phyloP scores from a whole-genome alignment of 2,888 invertebrate species.

The Pseudococcus viburni region DNA sequence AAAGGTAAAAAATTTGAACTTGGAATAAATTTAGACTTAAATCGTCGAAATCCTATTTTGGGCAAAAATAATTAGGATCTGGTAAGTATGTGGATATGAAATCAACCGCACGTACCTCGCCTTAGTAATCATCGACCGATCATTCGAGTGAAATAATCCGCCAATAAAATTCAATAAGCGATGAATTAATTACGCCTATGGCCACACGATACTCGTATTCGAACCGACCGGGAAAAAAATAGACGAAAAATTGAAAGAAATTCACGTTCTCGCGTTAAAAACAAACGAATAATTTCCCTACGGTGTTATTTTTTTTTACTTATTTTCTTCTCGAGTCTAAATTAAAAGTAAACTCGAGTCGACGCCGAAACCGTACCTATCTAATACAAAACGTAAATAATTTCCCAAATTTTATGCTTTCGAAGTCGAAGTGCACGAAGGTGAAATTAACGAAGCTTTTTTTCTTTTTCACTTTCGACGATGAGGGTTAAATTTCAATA shows the following conservation, averaged over 20 bases:
- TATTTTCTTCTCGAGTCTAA: not conserved
- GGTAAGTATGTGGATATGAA: no score
- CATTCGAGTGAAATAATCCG: constrained; percentile 14
- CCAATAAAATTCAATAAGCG: not conserved
- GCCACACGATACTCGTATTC: not conserved
- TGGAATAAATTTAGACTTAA: no score
- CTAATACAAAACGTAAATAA: not conserved
- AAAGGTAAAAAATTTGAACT: no score
- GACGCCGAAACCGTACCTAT: not conserved
- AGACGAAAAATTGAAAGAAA: not conserved
- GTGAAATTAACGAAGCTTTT: not conserved
- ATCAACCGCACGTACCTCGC: not conserved
- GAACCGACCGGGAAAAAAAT: not conserved
- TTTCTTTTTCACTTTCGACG: not conserved
- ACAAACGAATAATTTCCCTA: not conserved
- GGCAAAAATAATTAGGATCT: no score
- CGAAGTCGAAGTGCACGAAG: not conserved
- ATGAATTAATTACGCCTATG: constrained; percentile 5
- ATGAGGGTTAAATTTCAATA: not conserved
- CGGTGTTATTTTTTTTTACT: not conserved
- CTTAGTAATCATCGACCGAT: not conserved
- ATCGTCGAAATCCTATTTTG: no score
- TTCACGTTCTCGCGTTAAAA: not conserved
- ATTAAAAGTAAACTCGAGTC: not conserved
- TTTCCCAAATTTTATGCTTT: not conserved